Evolutionary conservation across 2,888 invertebrate genomes (phyloP).

Genomic region (Diabrotica balteata): DNA sequence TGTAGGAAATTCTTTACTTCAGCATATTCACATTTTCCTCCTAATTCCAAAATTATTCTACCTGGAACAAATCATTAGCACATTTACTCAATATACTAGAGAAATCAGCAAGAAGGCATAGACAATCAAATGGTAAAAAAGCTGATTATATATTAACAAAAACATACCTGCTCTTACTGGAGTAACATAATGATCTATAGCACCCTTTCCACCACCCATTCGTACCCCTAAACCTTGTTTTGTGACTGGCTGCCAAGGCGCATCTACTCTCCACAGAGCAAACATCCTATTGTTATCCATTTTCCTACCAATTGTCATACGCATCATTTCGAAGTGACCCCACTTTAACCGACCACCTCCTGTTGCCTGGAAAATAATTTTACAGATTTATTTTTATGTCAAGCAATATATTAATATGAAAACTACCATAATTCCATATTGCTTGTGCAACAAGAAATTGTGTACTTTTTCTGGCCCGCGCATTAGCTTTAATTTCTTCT

Average conservation of each 20-base stretch:
- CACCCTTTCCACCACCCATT: slow-evolving; percentile 97
- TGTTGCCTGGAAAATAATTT: slow-evolving; percentile 69
- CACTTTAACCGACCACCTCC: slow-evolving; percentile 81
- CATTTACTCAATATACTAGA: not conserved
- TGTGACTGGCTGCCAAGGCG: slow-evolving; percentile 95
- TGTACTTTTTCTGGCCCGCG: slow-evolving; percentile 90
- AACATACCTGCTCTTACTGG: slow-evolving; percentile 81
- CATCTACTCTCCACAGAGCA: slow-evolving; percentile 92
- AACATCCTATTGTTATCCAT: slow-evolving; percentile 86
- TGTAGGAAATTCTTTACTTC: slow-evolving; percentile 75
- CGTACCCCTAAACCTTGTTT: slow-evolving; percentile 88
- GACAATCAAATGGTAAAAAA: not conserved
- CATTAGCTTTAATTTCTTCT: slow-evolving; percentile 82
- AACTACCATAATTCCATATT: slow-evolving; percentile 88
- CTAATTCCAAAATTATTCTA: slow-evolving; percentile 92
- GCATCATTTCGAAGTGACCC: slow-evolving; percentile 89
- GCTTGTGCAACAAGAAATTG: slow-evolving; percentile 84
- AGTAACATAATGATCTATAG: slow-evolving; percentile 93
- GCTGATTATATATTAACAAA: not conserved
- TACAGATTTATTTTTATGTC: not conserved
- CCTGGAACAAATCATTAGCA: slow-evolving; percentile 35
- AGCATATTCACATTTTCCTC: slow-evolving; percentile 85
- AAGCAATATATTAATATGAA: no score
- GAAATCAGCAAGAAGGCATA: not conserved
- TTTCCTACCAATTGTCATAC: slow-evolving; percentile 77